Conservation (phyloP, 2,888 invertebrate species). For the Oscheius sp. region DNA sequence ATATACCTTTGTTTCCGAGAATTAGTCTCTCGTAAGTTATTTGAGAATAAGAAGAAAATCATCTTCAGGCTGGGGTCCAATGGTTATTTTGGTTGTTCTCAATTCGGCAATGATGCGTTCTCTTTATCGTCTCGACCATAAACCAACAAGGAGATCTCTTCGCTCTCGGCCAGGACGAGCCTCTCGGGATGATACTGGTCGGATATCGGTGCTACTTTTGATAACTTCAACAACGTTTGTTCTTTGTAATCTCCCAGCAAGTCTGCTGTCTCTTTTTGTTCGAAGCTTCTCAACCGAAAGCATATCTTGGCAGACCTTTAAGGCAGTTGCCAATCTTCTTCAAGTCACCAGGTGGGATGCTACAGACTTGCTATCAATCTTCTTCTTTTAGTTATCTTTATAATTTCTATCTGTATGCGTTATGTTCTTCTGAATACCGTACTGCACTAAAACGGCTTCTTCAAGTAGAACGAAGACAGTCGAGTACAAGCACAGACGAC, state of each 20-base stretch:
- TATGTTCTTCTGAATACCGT: constrained; percentile 64
- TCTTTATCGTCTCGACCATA: constrained; percentile 47
- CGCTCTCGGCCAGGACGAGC: constrained; percentile 28
- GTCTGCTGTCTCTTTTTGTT: constrained; percentile 71
- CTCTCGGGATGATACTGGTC: constrained; percentile 44
- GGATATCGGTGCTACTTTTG: constrained; percentile 72
- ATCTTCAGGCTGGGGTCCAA: constrained; percentile 57
- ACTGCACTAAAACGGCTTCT: constrained; percentile 58
- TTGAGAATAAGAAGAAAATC: neutral
- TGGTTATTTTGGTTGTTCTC: constrained; percentile 58
- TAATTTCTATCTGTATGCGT: constrained; percentile 71
- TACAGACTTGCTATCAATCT: too few species aligned
- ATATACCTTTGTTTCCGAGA: constrained; percentile 72
- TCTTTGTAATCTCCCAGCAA: constrained; percentile 73
- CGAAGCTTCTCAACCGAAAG: constrained; percentile 54
- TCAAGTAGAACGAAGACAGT: constrained; percentile 43
- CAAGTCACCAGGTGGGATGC: constrained; percentile 72
- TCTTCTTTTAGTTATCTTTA: constrained; percentile 72
- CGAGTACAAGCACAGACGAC: constrained; percentile 52
- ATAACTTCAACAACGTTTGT: constrained; percentile 73
- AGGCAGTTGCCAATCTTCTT: constrained; percentile 73
- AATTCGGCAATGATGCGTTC: constrained; percentile 60
- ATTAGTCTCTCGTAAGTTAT: constrained; percentile 36
- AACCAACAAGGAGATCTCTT: constrained; percentile 32
- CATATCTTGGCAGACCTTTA: constrained; percentile 71